A percentile compares a stretch with the other conserved stretches of the same genome.
Evolutionary conservation across 2,797 vertebrate species (phyloP).

Genomic region (Macrochelys suwanniensis): DNA sequence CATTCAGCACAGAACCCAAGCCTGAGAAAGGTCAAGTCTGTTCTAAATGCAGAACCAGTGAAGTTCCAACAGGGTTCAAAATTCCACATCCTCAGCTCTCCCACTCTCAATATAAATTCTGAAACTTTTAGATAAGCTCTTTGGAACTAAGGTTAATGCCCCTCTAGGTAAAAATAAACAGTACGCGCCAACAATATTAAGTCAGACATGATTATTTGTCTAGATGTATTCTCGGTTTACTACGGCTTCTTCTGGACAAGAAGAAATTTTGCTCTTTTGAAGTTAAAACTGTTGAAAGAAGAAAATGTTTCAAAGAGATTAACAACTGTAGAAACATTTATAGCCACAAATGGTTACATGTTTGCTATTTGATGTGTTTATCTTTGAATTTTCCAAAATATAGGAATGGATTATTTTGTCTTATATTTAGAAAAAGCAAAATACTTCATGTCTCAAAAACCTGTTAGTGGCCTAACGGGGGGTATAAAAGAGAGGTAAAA

Average conservation of each 20-base stretch:
- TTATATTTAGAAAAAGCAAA: accelerated
- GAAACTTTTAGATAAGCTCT: slow-evolving; percentile 68
- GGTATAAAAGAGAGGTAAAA: neutral
- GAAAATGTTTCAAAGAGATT: neutral
- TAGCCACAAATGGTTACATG: neutral
- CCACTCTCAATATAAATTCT: slow-evolving; percentile 48
- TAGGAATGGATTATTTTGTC: neutral
- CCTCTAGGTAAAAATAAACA: slow-evolving; percentile 20
- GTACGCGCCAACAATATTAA: neutral
- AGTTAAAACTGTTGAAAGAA: neutral
- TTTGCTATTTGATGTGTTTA: neutral
- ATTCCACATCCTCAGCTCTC: slow-evolving; percentile 50
- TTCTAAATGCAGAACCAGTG: slow-evolving; percentile 77
- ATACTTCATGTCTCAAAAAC: neutral
- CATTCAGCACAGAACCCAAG: slow-evolving; percentile 56
- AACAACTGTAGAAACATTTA: neutral
- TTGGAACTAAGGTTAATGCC: slow-evolving; percentile 64
- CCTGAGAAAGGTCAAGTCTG: slow-evolving; percentile 82
- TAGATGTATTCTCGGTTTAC: neutral
- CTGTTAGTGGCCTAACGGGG: neutral
- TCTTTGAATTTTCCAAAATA: neutral
- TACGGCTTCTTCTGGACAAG: neutral
- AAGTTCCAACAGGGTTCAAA: slow-evolving; percentile 45
- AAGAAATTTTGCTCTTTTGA: neutral
- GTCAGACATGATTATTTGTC: slow-evolving; percentile 21